Base-by-base conservation (phyloP, 2,797 vertebrate genomes). In the Pyrocephalus nanus region DNA sequence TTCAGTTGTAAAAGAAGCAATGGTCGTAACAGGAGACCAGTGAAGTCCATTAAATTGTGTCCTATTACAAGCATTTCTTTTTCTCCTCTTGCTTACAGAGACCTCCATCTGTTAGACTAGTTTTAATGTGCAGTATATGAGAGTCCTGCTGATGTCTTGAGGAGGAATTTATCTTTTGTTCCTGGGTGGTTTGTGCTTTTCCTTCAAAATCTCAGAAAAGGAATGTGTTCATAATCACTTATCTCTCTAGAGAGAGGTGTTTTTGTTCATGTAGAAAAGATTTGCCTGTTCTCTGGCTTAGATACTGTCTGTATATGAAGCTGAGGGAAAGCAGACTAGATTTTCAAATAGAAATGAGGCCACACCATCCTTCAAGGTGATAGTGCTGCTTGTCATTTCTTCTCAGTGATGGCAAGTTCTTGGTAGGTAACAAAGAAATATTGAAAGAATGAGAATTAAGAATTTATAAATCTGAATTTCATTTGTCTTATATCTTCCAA, bases 91-190 rank as follows among this genome's bases (percentile, higher is more conserved):
- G 60, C 83, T 94, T 94, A 90, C 79, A 73, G 94, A 93, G 76
- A 86, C 86, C 71, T 92, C 92, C 84, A 62, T 93, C 95, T 95
- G 92, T 95, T 89, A 91, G 78, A 38, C 76, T 47, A 48, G 54
- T 61, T 93, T 71, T 85, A 65, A 89, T 78, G 67, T 83, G 83
- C 36, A 19, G 15, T 75, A 19, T 60, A 51, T 85, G 62, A 86
- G 53, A 86, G 30, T 91, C 90, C 90, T 86, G 84, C 92, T 94
- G 93, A 61, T 84, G 69, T 90, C 80, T 84, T 65, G 57, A 91
- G 83, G 70, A 94, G 83, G 67, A 88, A 67, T 94, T 84, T 95
- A 32, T 87, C 92, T 95, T 88, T 88, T 86, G 50, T 91, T 91
- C 79, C 66, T 67, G 48, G 34, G 75, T 88, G 65, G 83, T 80